Base-by-base conservation (phyloP, 1,140 invertebrate species). In the Trichogramma pretiosum region DNA sequence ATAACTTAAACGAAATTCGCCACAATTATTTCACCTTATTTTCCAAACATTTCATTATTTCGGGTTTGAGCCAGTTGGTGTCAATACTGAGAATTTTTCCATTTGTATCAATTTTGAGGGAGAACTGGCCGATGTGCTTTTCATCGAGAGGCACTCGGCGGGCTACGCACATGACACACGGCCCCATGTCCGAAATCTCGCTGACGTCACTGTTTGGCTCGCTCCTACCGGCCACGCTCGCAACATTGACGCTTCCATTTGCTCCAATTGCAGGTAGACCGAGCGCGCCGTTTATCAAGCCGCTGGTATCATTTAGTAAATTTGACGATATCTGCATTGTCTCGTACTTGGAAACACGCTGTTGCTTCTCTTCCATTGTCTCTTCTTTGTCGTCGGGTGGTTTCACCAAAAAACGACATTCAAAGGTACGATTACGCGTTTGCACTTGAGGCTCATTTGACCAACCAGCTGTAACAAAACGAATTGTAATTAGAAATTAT, bases 371-470 rank as follows among this genome's bases (percentile, higher is more conserved):
- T 73, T 89, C 86, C 69, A 85, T 79, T 62, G 78, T 79, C 68
- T 81, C 79, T 61, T 84, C 81, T 59, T 77, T 75, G 65, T 81
- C 80, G 73, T 85, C 79, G 34, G 80, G 77, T 62, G 84, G 83
- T 74, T 93, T 91, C 60, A 93, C 77, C 63, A 92, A 77, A 66
- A 94, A 82, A 56, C 89, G 82, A 66, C 85, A 88, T 65, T 77
- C 83, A 63, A 91, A 87, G 37, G 79, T 51, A 59, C 84, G 79
- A 59, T 80, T 82, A 63, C 74, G 76, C 45, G 74, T 74, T 50
- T 73, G 68, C 54, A 60, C 52, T 59, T 65, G 64, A 48, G 67
- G 57, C 69, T 76, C 76, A 52, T 60, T 62, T 42, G 74, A 67
- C 77, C 77, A 81, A 51, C 73, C 74, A 74, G 51, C 32, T 49